A percentile compares a stretch with the other conserved stretches of the same genome.
These are phyloP conservation scores for Cylas formicarius DNA, from an alignment of 1,140 invertebrate species.

Conservation along the genomic window DNA sequence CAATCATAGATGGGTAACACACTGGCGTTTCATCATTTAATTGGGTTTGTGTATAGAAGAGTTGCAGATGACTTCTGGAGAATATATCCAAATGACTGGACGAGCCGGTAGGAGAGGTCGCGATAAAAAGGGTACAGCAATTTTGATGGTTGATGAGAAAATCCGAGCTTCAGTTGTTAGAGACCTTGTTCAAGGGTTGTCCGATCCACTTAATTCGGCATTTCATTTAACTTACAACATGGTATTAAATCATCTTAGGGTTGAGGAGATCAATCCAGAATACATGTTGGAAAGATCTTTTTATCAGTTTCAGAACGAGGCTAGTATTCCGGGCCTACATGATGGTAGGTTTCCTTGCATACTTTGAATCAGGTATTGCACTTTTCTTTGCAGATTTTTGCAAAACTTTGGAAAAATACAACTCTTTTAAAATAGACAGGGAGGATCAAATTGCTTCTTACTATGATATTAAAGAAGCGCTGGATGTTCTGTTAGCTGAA, in stretches of 20 bases:
- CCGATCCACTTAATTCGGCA: slow-evolving; percentile 96
- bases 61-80: slow-evolving; percentile 81
- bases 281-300: slow-evolving; percentile 99
- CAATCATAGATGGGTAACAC: slow-evolving; percentile 78
- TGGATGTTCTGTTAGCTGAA: slow-evolving; percentile 65
- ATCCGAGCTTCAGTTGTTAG: slow-evolving; percentile 73
- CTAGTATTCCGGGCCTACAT: slow-evolving; percentile 81
- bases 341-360: slow-evolving; percentile 57
- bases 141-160: slow-evolving; percentile 97
- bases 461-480: slow-evolving; percentile 75
- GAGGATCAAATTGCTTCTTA: slow-evolving; percentile 78
- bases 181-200: slow-evolving; percentile 82
- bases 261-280: slow-evolving; percentile 99
- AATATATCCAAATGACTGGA: slow-evolving; percentile 99
- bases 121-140: slow-evolving; percentile 97
- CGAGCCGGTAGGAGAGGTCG: slow-evolving; percentile 93
- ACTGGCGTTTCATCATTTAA: too few species aligned
- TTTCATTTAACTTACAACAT: slow-evolving; percentile 99
- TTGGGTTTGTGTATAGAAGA: neutral
- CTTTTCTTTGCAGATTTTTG: slow-evolving; percentile 59
- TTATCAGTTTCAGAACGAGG: slow-evolving; percentile 98
- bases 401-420: slow-evolving; percentile 58
- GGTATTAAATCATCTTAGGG: slow-evolving; percentile 92
- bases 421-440: slow-evolving; percentile 57
- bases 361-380: neutral